A percentile compares a stretch with the other conserved stretches of the same genome.
Conservation (phyloP, 2,888 invertebrate species). For the Morpho helenor region DNA sequence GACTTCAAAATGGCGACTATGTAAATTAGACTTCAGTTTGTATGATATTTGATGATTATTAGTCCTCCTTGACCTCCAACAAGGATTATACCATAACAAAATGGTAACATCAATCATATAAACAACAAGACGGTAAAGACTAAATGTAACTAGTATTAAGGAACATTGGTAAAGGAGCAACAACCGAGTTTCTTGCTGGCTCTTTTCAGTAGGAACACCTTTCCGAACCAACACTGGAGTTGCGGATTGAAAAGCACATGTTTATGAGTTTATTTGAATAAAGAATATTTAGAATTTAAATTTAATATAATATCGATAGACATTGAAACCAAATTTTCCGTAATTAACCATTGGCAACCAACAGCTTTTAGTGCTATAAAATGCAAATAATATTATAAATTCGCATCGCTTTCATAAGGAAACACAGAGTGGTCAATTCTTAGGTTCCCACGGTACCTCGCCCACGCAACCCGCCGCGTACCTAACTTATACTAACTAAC, state of each 20-base stretch:
- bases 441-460: slow-evolving; percentile 27
- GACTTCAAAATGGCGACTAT: slow-evolving; percentile 13
- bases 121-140: no score
- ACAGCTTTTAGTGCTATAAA: not conserved
- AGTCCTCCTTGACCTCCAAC: slow-evolving; percentile 13
- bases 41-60: not conserved
- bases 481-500: slow-evolving; percentile 17
- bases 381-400: not conserved
- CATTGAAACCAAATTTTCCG: no score
- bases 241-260: no score
- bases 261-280: not conserved
- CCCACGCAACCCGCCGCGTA: slow-evolving; percentile 22
- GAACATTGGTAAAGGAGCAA: no score
- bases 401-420: slow-evolving; percentile 9
- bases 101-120: slow-evolving; percentile 12
- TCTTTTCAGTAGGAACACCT: no score
- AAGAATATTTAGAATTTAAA: not conserved
- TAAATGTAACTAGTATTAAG: no score
- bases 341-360: no score
- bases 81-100: slow-evolving; percentile 19
- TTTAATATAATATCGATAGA: no score
- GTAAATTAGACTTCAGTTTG: slow-evolving; percentile 19
- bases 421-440: slow-evolving; percentile 20
- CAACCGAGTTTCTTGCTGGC: no score
- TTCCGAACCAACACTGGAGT: no score